These are phyloP conservation scores for Anolis carolinensis DNA, from an alignment of 2,113 vertebrate species.

Conservation along the genomic window DNA sequence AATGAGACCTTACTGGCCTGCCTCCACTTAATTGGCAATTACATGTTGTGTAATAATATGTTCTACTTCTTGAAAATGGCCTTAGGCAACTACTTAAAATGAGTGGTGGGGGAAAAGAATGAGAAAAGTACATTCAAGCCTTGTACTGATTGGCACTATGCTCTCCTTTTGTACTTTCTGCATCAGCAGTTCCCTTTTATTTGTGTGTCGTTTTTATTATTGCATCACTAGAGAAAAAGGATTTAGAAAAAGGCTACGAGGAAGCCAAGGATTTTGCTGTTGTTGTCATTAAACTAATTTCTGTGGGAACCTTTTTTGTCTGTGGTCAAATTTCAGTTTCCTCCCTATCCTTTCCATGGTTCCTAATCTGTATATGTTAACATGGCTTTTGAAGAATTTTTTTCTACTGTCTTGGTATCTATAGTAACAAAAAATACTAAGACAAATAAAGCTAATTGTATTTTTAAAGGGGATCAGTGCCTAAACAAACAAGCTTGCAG, in stretches of 20 bases:
- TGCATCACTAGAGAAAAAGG: neutral
- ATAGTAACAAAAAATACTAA: neutral
- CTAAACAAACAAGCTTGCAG: constrained; percentile 5
- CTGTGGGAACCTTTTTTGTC: neutral
- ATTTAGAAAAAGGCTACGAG: neutral
- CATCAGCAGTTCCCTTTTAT: neutral
- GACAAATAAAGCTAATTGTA: neutral
- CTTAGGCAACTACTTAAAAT: constrained; percentile 44
- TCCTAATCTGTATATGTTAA: constrained; percentile 32
- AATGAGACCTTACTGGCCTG: constrained; percentile 37
- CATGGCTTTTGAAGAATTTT: constrained; percentile 6
- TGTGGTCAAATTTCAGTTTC: neutral
- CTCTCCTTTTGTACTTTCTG: constrained; percentile 16
- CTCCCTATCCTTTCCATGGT: neutral
- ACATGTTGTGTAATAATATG: constrained; percentile 59
- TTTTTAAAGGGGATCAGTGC: neutral
- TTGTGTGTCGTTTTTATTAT: constrained; percentile 6
- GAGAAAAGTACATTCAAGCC: neutral
- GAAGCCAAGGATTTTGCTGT: constrained; percentile 5
- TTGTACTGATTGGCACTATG: neutral
- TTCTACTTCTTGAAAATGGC: constrained; percentile 55
- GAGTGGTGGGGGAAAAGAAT: neutral
- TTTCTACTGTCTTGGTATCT: constrained; percentile 1
- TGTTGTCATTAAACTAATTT: constrained; percentile 37
- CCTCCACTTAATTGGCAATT: constrained; percentile 60